Conservation (phyloP, 1,140 invertebrate species). For the Panulirus ornatus region DNA sequence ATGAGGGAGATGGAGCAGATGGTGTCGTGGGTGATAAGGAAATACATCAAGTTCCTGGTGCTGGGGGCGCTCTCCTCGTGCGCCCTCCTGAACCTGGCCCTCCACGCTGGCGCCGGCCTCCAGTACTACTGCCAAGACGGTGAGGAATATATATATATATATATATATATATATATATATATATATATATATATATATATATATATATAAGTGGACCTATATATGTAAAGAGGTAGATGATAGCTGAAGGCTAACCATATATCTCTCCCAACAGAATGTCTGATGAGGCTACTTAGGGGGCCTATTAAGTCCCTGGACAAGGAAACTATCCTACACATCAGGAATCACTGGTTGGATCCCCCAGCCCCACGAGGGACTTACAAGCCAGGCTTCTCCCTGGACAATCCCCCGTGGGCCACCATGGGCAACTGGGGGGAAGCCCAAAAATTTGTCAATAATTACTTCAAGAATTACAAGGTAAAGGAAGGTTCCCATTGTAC, state of each 20-base stretch:
- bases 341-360: constrained; percentile 48
- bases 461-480: constrained; percentile 66
- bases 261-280: constrained; percentile 49
- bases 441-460: constrained; percentile 61
- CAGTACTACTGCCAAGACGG: constrained; percentile 66
- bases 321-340: constrained; percentile 50
- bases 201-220: no score
- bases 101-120: constrained; percentile 61
- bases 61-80: constrained; percentile 59
- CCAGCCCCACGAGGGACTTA: constrained; percentile 51
- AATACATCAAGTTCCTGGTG: constrained; percentile 56
- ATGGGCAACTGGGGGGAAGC: constrained; percentile 63
- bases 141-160: no score
- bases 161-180: not conserved
- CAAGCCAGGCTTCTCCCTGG: constrained; percentile 45
- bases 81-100: constrained; percentile 64
- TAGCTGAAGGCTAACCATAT: no score
- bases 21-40: constrained; percentile 40
- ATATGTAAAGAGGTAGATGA: no score
- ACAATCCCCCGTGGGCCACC: constrained; percentile 51
- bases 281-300: not conserved
- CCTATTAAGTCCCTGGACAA: constrained; percentile 39
- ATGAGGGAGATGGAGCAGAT: constrained; percentile 9
- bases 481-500: not conserved
- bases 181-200: not conserved